A percentile compares a stretch with the other conserved stretches of the same genome.
These are phyloP conservation scores for Achatina immaculata DNA, from an alignment of 1,140 invertebrate species.

Conservation along the genomic window DNA sequence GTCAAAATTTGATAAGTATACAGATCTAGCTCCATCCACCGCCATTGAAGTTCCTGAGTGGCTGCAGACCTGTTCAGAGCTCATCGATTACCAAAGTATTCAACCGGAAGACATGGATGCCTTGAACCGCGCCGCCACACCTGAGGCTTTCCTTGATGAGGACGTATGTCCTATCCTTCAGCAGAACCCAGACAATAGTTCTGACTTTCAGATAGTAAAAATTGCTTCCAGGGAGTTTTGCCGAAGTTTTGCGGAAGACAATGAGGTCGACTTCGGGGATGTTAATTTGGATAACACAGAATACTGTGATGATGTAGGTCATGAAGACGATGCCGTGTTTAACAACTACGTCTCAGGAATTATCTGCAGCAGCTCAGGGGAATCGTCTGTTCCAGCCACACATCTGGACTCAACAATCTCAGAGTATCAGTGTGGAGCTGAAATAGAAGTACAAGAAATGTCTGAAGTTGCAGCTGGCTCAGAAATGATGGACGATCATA, in stretches of 20 bases:
- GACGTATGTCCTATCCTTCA: neutral
- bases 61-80: neutral
- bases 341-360: neutral
- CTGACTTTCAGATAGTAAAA: neutral
- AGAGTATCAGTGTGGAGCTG: neutral
- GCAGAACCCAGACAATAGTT: neutral
- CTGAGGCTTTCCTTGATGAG: conserved; percentile 8
- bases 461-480: neutral
- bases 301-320: neutral
- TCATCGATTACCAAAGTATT: neutral
- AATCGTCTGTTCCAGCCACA: neutral
- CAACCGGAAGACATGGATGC: neutral
- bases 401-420: neutral
- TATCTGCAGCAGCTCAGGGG: neutral
- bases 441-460: neutral
- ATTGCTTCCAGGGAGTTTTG: neutral
- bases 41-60: neutral
- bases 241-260: conserved; percentile 9
- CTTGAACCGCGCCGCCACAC: neutral
- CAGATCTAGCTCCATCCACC: neutral
- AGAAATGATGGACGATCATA: neutral
- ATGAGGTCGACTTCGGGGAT: conserved; percentile 12
- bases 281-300: neutral
- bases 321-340: conserved; percentile 1
- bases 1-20: neutral